A percentile compares a stretch with the other conserved stretches of the same genome.
Conservation (phyloP, 2,888 invertebrate species). For the Scaptodrosophila latifasciaeformis region DNA sequence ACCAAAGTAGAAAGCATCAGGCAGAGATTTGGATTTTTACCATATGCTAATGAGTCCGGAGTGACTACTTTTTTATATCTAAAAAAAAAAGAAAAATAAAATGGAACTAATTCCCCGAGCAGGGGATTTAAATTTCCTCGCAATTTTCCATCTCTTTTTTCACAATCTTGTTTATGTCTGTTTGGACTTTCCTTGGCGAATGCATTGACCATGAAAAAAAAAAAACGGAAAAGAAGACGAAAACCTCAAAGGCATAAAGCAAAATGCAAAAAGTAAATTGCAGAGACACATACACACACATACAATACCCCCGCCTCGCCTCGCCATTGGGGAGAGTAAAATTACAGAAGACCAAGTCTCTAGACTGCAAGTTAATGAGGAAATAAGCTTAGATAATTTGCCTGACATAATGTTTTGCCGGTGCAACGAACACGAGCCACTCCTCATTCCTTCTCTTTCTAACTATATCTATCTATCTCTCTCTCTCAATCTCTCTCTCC, state of each 20-base stretch:
- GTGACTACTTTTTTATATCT: conserved; percentile 20
- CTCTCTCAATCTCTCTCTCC: too few species aligned
- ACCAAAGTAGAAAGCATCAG: not conserved
- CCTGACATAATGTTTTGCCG: conserved; percentile 41
- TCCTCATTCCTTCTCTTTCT: too few species aligned
- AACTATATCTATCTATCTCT: too few species aligned
- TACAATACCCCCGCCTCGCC: conserved; percentile 1
- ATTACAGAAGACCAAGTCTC: conserved; percentile 42
- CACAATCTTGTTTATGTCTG: not conserved
- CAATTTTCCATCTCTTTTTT: not conserved
- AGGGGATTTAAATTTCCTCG: conserved; percentile 7
- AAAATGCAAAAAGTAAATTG: conserved; percentile 4
- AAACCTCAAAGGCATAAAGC: too few species aligned
- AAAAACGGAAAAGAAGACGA: conserved; percentile 31
- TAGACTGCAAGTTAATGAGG: conserved; percentile 50
- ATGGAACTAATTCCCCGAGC: conserved; percentile 2
- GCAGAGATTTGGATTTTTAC: conserved; percentile 43
- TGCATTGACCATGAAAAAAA: conserved; percentile 59
- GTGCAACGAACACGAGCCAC: conserved; percentile 4
- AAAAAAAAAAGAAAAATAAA: too few species aligned
- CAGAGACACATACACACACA: conserved; percentile 24
- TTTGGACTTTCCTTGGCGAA: conserved; percentile 8
- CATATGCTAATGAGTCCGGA: conserved; percentile 63
- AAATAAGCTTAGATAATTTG: conserved; percentile 66
- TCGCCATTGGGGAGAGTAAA: conserved; percentile 24